phyloP scores from a whole-genome alignment of 1,140 invertebrate genomes.

The Calliopsis andreniformis region DNA sequence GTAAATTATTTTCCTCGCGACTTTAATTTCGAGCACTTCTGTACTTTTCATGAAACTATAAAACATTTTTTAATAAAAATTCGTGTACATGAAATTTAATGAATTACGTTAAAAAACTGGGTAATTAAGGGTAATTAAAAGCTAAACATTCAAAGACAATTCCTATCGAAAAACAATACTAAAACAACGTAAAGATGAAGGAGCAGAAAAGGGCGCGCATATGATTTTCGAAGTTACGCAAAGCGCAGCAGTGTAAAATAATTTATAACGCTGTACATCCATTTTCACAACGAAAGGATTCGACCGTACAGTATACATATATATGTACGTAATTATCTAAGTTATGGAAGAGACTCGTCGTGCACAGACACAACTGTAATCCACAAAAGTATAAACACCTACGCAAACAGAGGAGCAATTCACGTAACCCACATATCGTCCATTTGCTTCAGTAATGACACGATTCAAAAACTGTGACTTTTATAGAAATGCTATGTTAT shows the following conservation, averaged over 20 bases:
- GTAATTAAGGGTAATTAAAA: no score
- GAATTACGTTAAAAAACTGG: no score
- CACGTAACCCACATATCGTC: not conserved
- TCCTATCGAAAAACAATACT: not conserved
- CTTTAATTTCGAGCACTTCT: no score
- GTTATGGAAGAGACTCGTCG: not conserved
- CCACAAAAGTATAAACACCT: not conserved
- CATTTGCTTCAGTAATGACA: no score
- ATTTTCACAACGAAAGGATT: not conserved
- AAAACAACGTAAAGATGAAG: not conserved
- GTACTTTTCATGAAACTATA: no score
- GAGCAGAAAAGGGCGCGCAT: not conserved
- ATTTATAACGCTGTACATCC: not conserved
- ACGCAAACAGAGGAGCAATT: not conserved
- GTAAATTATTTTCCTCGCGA: no score
- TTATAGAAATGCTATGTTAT: no score
- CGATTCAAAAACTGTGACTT: no score
- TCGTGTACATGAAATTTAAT: no score
- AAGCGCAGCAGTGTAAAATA: not conserved
- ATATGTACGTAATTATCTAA: not conserved
- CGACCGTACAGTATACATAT: not conserved
- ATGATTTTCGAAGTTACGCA: not conserved
- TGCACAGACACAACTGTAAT: not conserved
- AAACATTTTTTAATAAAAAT: no score
- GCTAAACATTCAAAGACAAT: not conserved